These are phyloP conservation scores for Diabrotica balteata DNA, from an alignment of 2,888 invertebrate genomes.

Conservation along the genomic window DNA sequence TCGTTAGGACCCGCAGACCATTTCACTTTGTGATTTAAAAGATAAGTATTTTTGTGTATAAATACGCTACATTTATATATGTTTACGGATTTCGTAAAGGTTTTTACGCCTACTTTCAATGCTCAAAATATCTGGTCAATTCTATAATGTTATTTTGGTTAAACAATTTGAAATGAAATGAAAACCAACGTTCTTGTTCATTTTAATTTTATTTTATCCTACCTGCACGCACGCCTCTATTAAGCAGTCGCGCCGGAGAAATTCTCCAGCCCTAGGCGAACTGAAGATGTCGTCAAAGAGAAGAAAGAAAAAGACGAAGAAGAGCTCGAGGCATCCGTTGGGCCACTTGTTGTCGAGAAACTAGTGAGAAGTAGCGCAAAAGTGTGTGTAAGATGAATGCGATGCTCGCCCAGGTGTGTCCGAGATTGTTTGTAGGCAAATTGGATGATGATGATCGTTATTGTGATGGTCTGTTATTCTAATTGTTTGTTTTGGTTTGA, in stretches of 20 bases:
- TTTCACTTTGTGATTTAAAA: too few relatives aligned
- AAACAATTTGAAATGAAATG: too few relatives aligned
- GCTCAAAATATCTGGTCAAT: too few relatives aligned
- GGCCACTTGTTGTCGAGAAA: constrained; percentile 52
- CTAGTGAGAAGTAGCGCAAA: constrained; percentile 41
- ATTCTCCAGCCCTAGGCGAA: constrained; percentile 8
- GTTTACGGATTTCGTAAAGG: too few relatives aligned
- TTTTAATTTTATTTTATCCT: too few relatives aligned
- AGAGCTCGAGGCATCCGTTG: constrained; percentile 46
- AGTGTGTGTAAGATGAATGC: constrained; percentile 34
- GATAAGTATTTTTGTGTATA: too few relatives aligned
- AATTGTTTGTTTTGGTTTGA: constrained; percentile 11
- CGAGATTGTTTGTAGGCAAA: constrained; percentile 7
- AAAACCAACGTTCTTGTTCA: too few relatives aligned
- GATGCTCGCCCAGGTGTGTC: constrained; percentile 13
- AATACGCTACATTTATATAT: too few relatives aligned
- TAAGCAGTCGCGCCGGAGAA: constrained; percentile 18
- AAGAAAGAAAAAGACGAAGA: constrained; percentile 38
- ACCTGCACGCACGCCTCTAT: background rate
- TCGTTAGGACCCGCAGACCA: too few relatives aligned
- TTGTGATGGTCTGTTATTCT: background rate
- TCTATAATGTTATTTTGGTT: too few relatives aligned
- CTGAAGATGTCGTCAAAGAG: constrained; percentile 8
- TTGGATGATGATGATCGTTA: constrained; percentile 7
- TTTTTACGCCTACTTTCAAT: too few relatives aligned